Evolutionary conservation across 2,113 vertebrate genomes (phyloP).

Genomic region (Potamarius usumacintae): DNA sequence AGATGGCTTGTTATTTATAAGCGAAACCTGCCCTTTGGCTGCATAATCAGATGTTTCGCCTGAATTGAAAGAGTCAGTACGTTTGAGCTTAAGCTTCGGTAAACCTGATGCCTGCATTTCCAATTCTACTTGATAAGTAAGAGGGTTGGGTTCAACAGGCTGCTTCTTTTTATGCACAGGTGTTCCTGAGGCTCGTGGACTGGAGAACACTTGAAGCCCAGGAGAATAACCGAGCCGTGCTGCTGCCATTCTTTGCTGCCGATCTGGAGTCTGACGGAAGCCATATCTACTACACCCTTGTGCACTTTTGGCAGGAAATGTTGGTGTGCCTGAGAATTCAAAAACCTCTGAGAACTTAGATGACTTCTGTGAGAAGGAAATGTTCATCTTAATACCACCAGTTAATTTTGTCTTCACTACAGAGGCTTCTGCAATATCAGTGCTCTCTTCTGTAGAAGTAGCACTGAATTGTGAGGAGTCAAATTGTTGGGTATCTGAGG

Average conservation of each 20-base stretch:
- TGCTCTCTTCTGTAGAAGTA: slow-evolving; percentile 56
- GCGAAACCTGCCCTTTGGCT: slow-evolving; percentile 47
- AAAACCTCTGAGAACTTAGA: slow-evolving; percentile 34
- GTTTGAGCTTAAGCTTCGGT: slow-evolving; percentile 86
- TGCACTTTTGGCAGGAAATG: neutral
- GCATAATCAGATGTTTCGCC: slow-evolving; percentile 57
- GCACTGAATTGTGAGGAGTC: slow-evolving; percentile 63
- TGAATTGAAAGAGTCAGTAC: slow-evolving; percentile 68
- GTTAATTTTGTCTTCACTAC: slow-evolving; percentile 43
- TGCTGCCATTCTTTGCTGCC: slow-evolving; percentile 77
- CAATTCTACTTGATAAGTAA: slow-evolving; percentile 83
- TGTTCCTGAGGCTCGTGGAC: slow-evolving; percentile 55
- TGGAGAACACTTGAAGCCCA: slow-evolving; percentile 50
- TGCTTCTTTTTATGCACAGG: slow-evolving; percentile 31
- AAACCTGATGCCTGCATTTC: slow-evolving; percentile 87
- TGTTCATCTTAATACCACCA: slow-evolving; percentile 45
- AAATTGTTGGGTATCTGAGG: slow-evolving; percentile 50
- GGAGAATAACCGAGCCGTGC: slow-evolving; percentile 71
- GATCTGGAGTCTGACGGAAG: slow-evolving; percentile 76
- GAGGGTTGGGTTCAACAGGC: slow-evolving; percentile 41
- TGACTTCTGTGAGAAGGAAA: slow-evolving; percentile 43
- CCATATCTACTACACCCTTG: slow-evolving; percentile 61
- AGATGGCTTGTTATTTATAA: slow-evolving; percentile 54
- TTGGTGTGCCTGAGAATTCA: neutral
- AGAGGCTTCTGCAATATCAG: slow-evolving; percentile 51